Evolutionary conservation across 1,140 invertebrate species (phyloP).

Genomic region (Calephelis virginiensis): DNA sequence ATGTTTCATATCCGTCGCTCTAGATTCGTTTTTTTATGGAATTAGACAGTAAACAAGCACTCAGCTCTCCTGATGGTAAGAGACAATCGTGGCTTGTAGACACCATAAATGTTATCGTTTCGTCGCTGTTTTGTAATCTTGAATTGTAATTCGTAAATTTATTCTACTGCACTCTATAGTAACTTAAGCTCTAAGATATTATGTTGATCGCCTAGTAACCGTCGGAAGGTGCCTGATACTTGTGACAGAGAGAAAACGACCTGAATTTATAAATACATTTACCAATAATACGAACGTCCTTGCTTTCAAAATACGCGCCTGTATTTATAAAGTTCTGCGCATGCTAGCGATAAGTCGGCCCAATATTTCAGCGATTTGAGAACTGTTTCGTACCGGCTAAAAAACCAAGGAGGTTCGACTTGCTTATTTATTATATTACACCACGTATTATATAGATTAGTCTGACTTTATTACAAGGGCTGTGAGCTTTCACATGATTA

Average conservation of each 20-base stretch:
- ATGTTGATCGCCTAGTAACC: constrained; percentile 7
- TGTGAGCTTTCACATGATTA: no score
- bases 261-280: constrained; percentile 39
- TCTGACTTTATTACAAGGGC: no score
- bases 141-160: neutral
- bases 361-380: neutral
- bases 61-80: no score
- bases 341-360: neutral
- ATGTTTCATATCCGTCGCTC: no score
- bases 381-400: no score
- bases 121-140: no score
- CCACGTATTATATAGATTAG: no score
- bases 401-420: no score
- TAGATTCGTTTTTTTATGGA: neutral
- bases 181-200: neutral
- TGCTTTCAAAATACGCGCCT: constrained; percentile 47
- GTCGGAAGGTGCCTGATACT: constrained; percentile 15
- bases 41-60: neutral
- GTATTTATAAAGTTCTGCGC: constrained; percentile 6
- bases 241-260: constrained; percentile 41
- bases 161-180: neutral
- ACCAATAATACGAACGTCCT: constrained; percentile 44
- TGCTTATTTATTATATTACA: no score
- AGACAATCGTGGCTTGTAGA: no score
- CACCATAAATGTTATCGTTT: no score